Base-by-base conservation (phyloP, 2,888 invertebrate species). In the Zele albiditarsus region DNA sequence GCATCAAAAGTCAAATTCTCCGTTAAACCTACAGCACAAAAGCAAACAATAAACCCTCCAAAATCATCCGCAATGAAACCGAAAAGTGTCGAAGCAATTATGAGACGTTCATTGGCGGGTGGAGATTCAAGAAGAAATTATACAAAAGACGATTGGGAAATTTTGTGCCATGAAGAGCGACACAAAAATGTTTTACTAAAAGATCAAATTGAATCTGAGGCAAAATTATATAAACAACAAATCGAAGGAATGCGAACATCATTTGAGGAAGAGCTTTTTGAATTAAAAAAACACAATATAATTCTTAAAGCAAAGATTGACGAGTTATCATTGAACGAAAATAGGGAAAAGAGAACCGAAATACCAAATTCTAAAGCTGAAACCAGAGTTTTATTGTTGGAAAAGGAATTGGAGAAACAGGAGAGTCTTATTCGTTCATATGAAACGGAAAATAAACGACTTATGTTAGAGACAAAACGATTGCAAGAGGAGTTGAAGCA, bases 221-320 rank as follows among this genome's bases (percentile, higher is more conserved):
- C 82, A 12, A 86, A 86, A 67, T 75, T 83, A 14, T 88, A 88
- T 76, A 89, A 87, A 65, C 82, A 78, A 5, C 87, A 87, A 73
- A 86, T 89, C 31, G 86, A 87, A 62, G 83, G 78, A 10, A 86
- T 88, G 84, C 83, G 86, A 25, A 78, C 82, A 14, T 83, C 86
- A 0, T 87, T 87, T 68, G 89, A 89, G 73, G 84, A 86, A 71
- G 88, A 89, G 75, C 66, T 88, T 23, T 89, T 88, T 71, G 77
- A 84, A 0, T 67, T 89, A 1, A 89, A 87, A 49, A 89, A 88
- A 33, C 86, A 88, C 65, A 89, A 88, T 67, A 87, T 88, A 8
- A 79, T 88, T 68, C 75, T 89, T 20, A 88, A 88, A 68, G 82
- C 87, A 0, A 88, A 87, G 73, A 75, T 87, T 0, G 89, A 89